Evolutionary conservation across 2,797 vertebrate genomes (phyloP), one percentile per base, ranked within the genome.

Genomic region (Sebastes diploproa): DNA sequence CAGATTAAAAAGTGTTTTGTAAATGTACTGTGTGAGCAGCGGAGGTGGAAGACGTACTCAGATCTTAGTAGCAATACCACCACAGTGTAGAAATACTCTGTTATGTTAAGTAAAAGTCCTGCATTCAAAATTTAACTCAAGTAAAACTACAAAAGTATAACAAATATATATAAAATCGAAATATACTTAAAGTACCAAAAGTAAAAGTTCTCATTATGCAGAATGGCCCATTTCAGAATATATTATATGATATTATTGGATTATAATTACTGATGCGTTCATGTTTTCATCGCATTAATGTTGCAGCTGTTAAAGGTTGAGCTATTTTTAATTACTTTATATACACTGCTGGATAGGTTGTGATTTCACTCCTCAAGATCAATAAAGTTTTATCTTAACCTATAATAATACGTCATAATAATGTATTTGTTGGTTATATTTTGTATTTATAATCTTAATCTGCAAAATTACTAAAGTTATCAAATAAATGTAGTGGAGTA

Each of bases 101-200:
- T 36, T 36, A 36, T 11, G 0, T 36, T 36, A 0, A 4, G 0
- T 36, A 36, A 36, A 36, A 36, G 34, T 36, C 34, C 34, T 36
- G 34, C 34, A 36, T 36, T 5, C 34, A 36, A 36, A 36, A 36
- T 36, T 1, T 12, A 36, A 36, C 20, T 52, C 7, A 52, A 52
- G 46, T 52, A 52, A n/a, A 52, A 52, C 14, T n/a, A n/a, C 4
- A 52, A 52, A n/a, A 52, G 46, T n/a, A 20, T 52, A 52, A 10
- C 1, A 2, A 52, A 7, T 23, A 46, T 46, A 46, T 46, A 46
- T 46, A 46, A 46, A 42, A 42, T 50, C 7, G 0, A 50, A 50
- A 20, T 20, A 52, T n/a, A n/a, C 46, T 52, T 52, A 8, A 50
- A 50, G 46, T 50, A 20, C 46, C 16, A 6, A 46, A 38, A 52